Percentiles rank a stretch among this genome's conserved stretches.
These are phyloP conservation scores for Paelopatides confundens DNA, from an alignment of 53 echinoderm and acorn worm genomes.

Conservation along the genomic window DNA sequence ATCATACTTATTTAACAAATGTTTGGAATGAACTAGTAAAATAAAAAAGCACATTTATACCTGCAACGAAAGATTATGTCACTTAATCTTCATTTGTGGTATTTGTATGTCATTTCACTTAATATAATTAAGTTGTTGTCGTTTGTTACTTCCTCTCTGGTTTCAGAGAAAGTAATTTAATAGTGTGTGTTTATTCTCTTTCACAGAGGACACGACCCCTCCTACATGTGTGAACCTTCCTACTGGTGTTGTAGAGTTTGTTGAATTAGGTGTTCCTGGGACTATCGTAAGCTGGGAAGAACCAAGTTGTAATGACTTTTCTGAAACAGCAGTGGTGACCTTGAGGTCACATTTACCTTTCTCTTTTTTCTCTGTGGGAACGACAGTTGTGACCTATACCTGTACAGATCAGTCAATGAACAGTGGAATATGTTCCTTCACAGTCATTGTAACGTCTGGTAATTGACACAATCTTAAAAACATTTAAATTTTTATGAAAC, in stretches of 20 bases:
- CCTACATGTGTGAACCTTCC: conserved; percentile 54
- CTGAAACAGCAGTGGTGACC: conserved; percentile 40
- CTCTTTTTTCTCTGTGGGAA: conserved; percentile 54
- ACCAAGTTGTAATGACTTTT: conserved; percentile 42
- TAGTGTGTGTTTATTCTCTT: neutral
- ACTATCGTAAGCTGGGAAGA: conserved; percentile 27
- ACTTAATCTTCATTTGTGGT: too few species aligned
- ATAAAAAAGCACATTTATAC: too few species aligned
- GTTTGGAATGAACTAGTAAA: too few species aligned
- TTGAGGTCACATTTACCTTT: conserved; percentile 32
- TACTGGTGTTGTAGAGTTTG: neutral
- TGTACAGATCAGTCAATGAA: conserved; percentile 64
- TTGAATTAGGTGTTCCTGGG: conserved; percentile 15
- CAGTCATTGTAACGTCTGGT: conserved; percentile 67
- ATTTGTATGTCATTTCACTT: too few species aligned
- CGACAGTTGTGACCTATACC: conserved; percentile 60
- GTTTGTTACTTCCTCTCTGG: neutral
- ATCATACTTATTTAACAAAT: too few species aligned
- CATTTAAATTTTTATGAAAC: too few species aligned
- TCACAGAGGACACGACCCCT: conserved; percentile 52
- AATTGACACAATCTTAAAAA: neutral
- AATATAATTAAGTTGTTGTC: too few species aligned
- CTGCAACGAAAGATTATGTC: too few species aligned
- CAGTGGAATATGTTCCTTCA: conserved; percentile 62
- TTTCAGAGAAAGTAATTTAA: neutral